Evolutionary conservation across 2,797 vertebrate genomes (phyloP), one percentile per base, ranked within the genome.

Genomic region (Cirrhinus mrigala): DNA sequence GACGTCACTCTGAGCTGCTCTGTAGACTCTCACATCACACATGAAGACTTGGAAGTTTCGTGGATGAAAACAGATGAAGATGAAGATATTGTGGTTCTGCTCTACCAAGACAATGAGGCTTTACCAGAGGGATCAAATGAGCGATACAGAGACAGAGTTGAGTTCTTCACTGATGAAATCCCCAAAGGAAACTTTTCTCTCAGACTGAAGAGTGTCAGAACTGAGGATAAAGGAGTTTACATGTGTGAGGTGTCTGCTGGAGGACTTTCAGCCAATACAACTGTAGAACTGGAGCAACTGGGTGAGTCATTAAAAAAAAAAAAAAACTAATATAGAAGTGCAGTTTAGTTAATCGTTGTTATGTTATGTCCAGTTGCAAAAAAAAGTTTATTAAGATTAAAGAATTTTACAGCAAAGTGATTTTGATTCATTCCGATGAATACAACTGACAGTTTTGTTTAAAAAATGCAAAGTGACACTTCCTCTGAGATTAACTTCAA

Each of bases 141-240:
- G 27, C 27, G 15, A 66, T 66, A 29, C 62, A 29, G 6, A 29
- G 27, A 33, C 12, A 6, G 62, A 15, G 62, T 66, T 15, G 27
- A 66, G 62, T 33, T 66, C 27, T 66, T 66, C 62, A 15, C 0
- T 3, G 22, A 9, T 44, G 74, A 84, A 70, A 79, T 48, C 33
- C 22, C 50, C 8, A 46, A 64, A 79, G n/a, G n/a, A 64, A 84
- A 70, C 75, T 78, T 84, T 33, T 78, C 83, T 6, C 48, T 84
- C 56, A n/a, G 56, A 60, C 56, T 60, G 56, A 60, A 60, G 56
- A 60, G 56, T 0, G 3, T 24, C 56, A 69, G 33, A 24, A 48
- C 83, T 18, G 62, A 66, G 3, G 62, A 66, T 27, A 29, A 27
- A 66, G 62, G 62, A 66, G 27, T 66, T 66, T 66, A 66, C 0